A percentile compares a stretch with the other conserved stretches of the same genome.
Conservation (phyloP, 2,797 vertebrate genomes). For the Crenichthys baileyi region DNA sequence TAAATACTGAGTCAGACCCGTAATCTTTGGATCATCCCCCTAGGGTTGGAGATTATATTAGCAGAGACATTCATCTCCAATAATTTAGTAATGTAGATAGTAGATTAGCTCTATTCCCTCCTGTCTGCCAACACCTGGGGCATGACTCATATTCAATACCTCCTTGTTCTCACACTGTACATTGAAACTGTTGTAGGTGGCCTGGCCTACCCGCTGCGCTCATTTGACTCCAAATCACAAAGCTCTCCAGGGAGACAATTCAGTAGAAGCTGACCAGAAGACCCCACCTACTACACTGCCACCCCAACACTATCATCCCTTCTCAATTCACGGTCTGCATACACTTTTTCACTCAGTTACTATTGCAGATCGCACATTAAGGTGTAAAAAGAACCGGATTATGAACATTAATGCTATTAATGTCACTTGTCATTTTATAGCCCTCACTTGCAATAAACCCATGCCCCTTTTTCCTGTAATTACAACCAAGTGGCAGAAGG, state of each 20-base stretch:
- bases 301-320: not conserved
- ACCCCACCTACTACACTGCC: conserved; percentile 8
- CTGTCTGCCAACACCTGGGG: conserved; percentile 72
- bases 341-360: conserved; percentile 26
- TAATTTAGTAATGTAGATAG: conserved; percentile 82
- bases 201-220: conserved; percentile 52
- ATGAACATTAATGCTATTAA: conserved; percentile 67
- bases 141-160: conserved; percentile 68
- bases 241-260: conserved; percentile 52
- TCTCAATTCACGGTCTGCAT: conserved; percentile 18
- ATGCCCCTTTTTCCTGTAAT: conserved; percentile 73
- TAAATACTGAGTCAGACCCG: conserved; percentile 73
- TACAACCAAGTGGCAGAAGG: conserved; percentile 69
- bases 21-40: conserved; percentile 79
- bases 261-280: conserved; percentile 65
- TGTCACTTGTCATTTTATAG: conserved; percentile 66
- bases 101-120: conserved; percentile 80
- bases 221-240: conserved; percentile 72
- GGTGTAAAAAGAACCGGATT: conserved; percentile 62
- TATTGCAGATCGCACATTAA: conserved; percentile 57
- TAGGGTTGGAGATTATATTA: conserved; percentile 79
- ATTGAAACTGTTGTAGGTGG: conserved; percentile 66
- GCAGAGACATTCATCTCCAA: conserved; percentile 81
- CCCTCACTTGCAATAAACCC: conserved; percentile 67
- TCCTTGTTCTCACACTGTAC: conserved; percentile 68